phyloP scores from a whole-genome alignment of 2,113 vertebrate species.

The human region GRCh38 chr12:75836001-75836500 shows the following conservation, averaged over 20 bases:
- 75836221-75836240: neutral
- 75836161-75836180: neutral
- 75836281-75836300: neutral
- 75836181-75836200: neutral
- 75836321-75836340: neutral
- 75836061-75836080: neutral
- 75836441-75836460: slow-evolving; percentile 52
- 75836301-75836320: neutral
- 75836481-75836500: slow-evolving; percentile 40
- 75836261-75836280: neutral
- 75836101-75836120: neutral
- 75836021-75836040: neutral
- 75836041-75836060: neutral
- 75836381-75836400: neutral
- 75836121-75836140: neutral
- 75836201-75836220: neutral
- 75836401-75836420: slow-evolving; percentile 6
- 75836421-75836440: neutral
- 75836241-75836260: neutral
- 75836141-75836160: neutral
- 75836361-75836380: neutral
- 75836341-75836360: neutral
- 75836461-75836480: slow-evolving; percentile 7
- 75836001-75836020: neutral
- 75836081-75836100: neutral